Evolutionary conservation across 2,797 vertebrate species (phyloP).

Genomic region (Ispidina picta): DNA sequence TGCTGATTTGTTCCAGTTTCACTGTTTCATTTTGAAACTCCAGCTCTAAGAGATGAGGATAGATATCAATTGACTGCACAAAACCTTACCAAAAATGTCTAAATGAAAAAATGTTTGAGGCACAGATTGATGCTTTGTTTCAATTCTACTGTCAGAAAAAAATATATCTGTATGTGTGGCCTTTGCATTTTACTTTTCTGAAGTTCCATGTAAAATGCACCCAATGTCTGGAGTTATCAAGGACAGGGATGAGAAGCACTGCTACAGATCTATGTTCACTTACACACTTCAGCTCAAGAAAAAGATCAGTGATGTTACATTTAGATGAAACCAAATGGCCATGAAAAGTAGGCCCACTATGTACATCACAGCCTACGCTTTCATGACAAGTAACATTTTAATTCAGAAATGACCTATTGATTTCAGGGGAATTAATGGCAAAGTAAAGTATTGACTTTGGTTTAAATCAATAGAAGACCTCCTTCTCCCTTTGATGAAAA

Average conservation of each 20-base stretch:
- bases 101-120: neutral
- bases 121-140: neutral
- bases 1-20: neutral
- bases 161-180: neutral
- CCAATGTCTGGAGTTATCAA: neutral
- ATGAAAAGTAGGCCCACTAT: neutral
- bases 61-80: neutral
- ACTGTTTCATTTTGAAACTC: neutral
- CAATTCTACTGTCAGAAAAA: neutral
- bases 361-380: neutral
- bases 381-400: neutral
- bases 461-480: slow-evolving; percentile 10
- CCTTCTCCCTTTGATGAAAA: neutral
- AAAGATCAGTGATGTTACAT: neutral
- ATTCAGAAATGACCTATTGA: slow-evolving; percentile 2
- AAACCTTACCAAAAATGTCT: neutral
- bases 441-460: neutral
- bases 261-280: neutral
- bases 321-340: accelerated
- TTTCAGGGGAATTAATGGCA: slow-evolving; percentile 4
- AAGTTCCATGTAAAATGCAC: neutral
- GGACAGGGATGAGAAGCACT: neutral
- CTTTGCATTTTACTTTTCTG: neutral
- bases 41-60: neutral
- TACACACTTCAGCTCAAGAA: neutral